Evolutionary conservation across 2,113 vertebrate species (phyloP), one percentile per base, ranked within the genome.

Genomic region (Pseudopodoces humilis): DNA sequence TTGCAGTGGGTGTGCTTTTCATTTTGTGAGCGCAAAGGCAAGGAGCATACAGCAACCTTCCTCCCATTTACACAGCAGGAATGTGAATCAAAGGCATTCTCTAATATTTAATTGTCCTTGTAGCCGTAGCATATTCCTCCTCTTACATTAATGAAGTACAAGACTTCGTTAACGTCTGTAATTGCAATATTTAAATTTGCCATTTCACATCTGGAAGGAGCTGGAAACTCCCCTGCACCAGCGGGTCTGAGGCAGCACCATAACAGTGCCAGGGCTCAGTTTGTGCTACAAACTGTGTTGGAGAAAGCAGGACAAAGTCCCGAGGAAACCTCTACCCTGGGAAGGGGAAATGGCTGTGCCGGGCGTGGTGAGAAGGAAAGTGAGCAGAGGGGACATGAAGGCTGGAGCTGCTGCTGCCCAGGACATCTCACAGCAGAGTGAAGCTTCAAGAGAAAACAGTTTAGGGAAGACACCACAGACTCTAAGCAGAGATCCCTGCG

Each of bases 1-100:
- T 98, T 98, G 98, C 98, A 98, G 98, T 97, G 97, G 90, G 97
- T 97, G 97, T 96, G 97, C 96, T 97, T 97, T 96, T 97, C 97
- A 96, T 97, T 96, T 86, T 71, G 97, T 52, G 96, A 63, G 60
- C 79, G 94, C 67, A 83, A 68, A 95, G 94, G 94, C 92, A 82
- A 96, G 94, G 39, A 85, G 92, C 70, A 80, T 7, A 75, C 76
- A 86, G 96, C 95, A 81, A n/a, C 95, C 95, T 88, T 90, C 92
- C 94, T 96, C 58, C 94, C 98, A 94, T 97, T 97, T 97, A 97
- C 97, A 95, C 97, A 97, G 97, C 93, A 88, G 97, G 97, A 97
- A 97, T 94, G 98, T 68, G 97, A 98, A 98, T 94, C 96, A 89
- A 96, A 97, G 97, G 94, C 97, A 92, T 94, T 96, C 96, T 93